A percentile compares a stretch with the other conserved stretches of the same genome.
These are phyloP conservation scores for Lissonota sp. DNA, from an alignment of 2,888 invertebrate species.

Conservation along the genomic window DNA sequence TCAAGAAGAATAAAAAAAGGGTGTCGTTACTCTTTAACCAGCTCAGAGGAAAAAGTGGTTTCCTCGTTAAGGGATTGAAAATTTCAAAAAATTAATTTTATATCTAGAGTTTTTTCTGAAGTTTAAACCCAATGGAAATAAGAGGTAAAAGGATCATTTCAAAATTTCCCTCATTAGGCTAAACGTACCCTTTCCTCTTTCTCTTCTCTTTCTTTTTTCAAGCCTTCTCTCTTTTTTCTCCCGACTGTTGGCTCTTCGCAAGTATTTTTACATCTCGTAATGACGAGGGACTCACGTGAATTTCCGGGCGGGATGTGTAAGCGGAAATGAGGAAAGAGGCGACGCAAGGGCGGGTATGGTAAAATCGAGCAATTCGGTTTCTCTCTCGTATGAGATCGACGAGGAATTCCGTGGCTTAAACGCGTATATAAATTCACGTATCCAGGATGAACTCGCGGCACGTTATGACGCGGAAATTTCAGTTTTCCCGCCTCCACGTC, in stretches of 20 bases:
- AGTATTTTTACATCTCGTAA: constrained; percentile 29
- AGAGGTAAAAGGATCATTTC: no score
- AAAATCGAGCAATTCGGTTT: constrained; percentile 3
- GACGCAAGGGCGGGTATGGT: neutral
- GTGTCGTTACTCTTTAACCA: constrained; percentile 43
- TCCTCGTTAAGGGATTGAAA: constrained; percentile 40
- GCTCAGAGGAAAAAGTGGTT: constrained; percentile 44
- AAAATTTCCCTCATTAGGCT: constrained; percentile 16
- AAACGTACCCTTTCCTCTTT: constrained; percentile 43
- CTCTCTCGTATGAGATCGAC: neutral
- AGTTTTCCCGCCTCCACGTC: no score
- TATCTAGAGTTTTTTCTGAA: no score
- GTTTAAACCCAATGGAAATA: no score
- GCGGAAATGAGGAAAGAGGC: constrained; percentile 9
- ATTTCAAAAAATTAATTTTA: no score
- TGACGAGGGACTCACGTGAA: neutral
- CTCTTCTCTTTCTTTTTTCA: constrained; percentile 17
- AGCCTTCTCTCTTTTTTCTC: neutral
- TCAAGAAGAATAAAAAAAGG: constrained; percentile 33
- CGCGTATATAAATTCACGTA: neutral
- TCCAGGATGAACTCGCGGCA: no score
- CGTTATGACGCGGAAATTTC: no score
- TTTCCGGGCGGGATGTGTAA: constrained; percentile 28
- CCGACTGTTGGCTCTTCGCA: neutral
- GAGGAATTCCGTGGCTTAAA: neutral